Conservation (phyloP, 53 echinoderm and acorn worm species). For the Mesocentrotus franciscanus region DNA sequence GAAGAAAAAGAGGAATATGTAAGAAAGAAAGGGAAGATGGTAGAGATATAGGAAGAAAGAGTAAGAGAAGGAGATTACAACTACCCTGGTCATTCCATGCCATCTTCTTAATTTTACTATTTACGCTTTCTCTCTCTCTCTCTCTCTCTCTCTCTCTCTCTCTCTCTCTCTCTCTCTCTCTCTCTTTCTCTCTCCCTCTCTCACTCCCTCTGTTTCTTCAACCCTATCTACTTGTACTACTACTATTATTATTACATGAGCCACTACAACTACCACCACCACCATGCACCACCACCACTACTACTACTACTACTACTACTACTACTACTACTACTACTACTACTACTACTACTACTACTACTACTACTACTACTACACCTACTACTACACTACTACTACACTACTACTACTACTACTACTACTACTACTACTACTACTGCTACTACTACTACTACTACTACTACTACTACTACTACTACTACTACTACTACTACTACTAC, state of each 20-base stretch:
- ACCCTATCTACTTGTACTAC: neutral
- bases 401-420: neutral
- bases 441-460: neutral
- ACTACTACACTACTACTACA: no score
- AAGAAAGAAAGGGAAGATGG: neutral
- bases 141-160: no score
- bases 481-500: neutral
- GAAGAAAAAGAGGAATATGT: neutral
- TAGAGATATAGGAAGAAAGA: neutral
- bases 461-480: neutral
- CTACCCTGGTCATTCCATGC: neutral
- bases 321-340: neutral
- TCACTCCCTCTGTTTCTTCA: neutral
- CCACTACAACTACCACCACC: neutral
- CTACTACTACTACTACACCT: no score
- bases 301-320: neutral
- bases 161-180: no score
- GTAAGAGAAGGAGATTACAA: neutral
- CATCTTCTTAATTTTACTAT: neutral
- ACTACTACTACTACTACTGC: neutral
- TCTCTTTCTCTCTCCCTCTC: neutral
- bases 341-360: neutral
- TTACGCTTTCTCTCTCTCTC: neutral
- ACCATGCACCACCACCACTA: neutral
- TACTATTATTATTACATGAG: neutral